Evolutionary conservation across 2,888 invertebrate species (phyloP).

Genomic region (Zele albiditarsus): DNA sequence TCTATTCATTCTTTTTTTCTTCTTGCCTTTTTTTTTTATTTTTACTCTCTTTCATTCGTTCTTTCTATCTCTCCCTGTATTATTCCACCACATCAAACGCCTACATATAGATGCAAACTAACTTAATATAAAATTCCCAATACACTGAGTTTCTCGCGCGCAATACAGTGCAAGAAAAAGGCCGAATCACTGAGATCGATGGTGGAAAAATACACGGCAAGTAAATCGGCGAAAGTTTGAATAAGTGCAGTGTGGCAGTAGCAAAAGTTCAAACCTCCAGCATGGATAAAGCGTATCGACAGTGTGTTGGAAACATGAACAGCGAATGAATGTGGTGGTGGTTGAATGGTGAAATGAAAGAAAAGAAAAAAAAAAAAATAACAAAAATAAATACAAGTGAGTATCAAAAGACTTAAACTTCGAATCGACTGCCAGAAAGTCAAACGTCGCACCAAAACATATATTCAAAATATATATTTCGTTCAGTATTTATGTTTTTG

Average conservation of each 20-base stretch:
- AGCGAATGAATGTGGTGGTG: background rate
- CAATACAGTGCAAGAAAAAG: slow-evolving; percentile 9
- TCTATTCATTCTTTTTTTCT: background rate
- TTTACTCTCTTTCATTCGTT: slow-evolving; percentile 20
- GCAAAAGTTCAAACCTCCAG: slow-evolving; percentile 2
- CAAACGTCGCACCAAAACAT: slow-evolving; percentile 23
- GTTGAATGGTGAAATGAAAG: slow-evolving; percentile 1
- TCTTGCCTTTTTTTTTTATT: slow-evolving; percentile 5
- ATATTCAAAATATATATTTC: no score
- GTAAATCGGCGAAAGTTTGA: slow-evolving; percentile 22
- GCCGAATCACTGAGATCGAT: slow-evolving; percentile 27
- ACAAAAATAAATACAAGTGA: slow-evolving; percentile 1
- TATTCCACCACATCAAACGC: slow-evolving; percentile 1
- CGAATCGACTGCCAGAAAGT: slow-evolving; percentile 33
- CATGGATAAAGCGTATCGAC: background rate
- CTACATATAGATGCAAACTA: slow-evolving; percentile 19
- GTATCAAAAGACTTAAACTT: slow-evolving; percentile 20
- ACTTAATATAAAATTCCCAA: slow-evolving; percentile 41
- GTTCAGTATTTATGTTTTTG: background rate
- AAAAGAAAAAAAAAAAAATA: background rate
- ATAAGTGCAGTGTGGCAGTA: background rate
- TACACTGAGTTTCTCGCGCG: background rate
- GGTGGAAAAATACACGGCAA: slow-evolving; percentile 18
- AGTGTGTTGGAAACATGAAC: background rate
- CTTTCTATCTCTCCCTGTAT: slow-evolving; percentile 3